phyloP scores from a whole-genome alignment of 2,113 vertebrate species.

The Elanoides forficatus region DNA sequence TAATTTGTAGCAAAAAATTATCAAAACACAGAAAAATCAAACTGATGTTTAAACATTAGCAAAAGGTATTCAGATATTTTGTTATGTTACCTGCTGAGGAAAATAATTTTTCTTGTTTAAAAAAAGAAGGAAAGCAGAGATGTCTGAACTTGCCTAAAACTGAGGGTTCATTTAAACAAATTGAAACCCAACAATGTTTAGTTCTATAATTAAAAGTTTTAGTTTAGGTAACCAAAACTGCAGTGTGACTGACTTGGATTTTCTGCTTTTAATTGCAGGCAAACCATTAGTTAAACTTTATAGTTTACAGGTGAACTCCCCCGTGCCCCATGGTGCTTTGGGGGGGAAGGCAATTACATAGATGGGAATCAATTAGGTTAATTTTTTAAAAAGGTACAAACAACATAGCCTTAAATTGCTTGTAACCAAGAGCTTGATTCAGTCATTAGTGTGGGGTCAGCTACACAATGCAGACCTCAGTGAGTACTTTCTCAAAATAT shows the following conservation, averaged over 20 bases:
- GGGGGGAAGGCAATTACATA: neutral
- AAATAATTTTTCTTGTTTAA: neutral
- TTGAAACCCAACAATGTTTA: neutral
- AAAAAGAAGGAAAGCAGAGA: neutral
- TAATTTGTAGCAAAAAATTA: neutral
- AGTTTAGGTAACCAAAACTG: neutral
- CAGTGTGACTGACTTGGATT: neutral
- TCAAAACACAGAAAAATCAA: neutral
- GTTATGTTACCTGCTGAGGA: neutral
- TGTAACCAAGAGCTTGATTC: neutral
- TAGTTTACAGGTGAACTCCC: neutral
- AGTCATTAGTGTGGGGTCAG: neutral
- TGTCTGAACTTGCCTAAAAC: neutral
- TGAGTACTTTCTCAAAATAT: neutral
- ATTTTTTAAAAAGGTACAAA: neutral
- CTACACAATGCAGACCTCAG: neutral
- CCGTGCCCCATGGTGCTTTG: accelerated
- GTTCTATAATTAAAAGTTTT: neutral
- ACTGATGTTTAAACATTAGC: neutral
- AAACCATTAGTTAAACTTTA: neutral
- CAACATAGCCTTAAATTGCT: neutral
- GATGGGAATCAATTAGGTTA: neutral
- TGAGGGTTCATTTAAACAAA: neutral
- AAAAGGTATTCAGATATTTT: neutral
- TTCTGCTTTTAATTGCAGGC: neutral